Evolutionary conservation across 2,888 invertebrate species (phyloP).

Genomic region (Melinaea menophilus): DNA sequence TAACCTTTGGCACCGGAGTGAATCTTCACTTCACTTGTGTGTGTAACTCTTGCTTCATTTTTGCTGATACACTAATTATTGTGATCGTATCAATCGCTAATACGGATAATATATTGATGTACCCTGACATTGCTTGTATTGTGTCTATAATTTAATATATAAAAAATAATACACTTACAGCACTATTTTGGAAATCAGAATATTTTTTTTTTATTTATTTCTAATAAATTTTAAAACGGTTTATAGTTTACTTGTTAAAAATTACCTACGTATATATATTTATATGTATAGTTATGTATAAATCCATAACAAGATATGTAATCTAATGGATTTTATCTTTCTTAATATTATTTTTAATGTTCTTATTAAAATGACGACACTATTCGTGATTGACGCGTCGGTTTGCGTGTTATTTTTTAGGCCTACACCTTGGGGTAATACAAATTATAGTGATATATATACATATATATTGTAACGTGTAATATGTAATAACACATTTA

Average conservation of each 20-base stretch:
- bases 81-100: slow-evolving; percentile 27
- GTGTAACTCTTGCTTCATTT: slow-evolving; percentile 57
- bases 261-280: neutral
- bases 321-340: neutral
- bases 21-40: slow-evolving; percentile 43
- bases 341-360: neutral
- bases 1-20: slow-evolving; percentile 67
- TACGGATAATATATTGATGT: slow-evolving; percentile 7
- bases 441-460: neutral
- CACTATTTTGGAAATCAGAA: neutral
- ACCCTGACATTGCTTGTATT: slow-evolving; percentile 11
- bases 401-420: slow-evolving; percentile 2
- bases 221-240: no score
- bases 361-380: slow-evolving; percentile 1
- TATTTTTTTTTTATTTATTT: neutral
- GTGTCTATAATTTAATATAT: slow-evolving; percentile 5
- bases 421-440: neutral
- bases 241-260: neutral
- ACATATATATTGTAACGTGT: neutral
- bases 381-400: neutral
- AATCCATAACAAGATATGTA: neutral
- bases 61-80: slow-evolving; percentile 65
- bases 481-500: neutral
- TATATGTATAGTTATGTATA: neutral
- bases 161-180: slow-evolving; percentile 5